A percentile compares a stretch with the other conserved stretches of the same genome.
Conservation (phyloP, 1,140 invertebrate species). For the Mycetomoellerius zeteki region DNA sequence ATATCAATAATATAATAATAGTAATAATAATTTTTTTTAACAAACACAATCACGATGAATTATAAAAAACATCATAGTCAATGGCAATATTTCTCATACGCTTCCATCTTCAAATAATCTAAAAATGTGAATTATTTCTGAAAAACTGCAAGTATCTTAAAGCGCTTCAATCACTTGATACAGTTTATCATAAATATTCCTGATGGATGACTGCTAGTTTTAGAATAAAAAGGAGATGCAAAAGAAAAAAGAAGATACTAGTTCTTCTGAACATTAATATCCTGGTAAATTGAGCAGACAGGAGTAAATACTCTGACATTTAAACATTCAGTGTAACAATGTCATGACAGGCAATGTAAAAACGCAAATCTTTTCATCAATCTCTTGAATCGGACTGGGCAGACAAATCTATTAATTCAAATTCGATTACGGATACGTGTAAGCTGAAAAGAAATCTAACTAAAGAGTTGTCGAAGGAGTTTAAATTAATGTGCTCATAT, state of each 20-base stretch:
- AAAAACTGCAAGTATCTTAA: conserved; percentile 29
- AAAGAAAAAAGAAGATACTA: conserved; percentile 40
- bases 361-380: conserved; percentile 6
- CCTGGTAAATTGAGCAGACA: conserved; percentile 66
- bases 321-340: conserved; percentile 51
- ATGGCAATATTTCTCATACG: conserved; percentile 67
- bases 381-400: conserved; percentile 29
- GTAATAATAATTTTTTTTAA: conserved; percentile 73
- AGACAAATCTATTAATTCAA: background rate
- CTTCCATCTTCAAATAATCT: conserved; percentile 66
- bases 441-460: background rate
- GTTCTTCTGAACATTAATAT: conserved; percentile 10
- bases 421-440: conserved; percentile 15
- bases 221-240: conserved; percentile 18
- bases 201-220: conserved; percentile 68
- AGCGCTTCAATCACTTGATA: conserved; percentile 2
- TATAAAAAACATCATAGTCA: conserved; percentile 72
- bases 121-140: conserved; percentile 49
- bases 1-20: conserved; percentile 72
- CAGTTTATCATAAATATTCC: conserved; percentile 53
- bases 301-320: conserved; percentile 65
- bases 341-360: conserved; percentile 35
- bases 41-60: conserved; percentile 76
- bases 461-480: background rate
- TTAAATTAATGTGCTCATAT: background rate